Percentiles rank a stretch among this genome's conserved stretches.
phyloP scores from a whole-genome alignment of 2,113 vertebrate genomes.

The Todiramphus chloris region DNA sequence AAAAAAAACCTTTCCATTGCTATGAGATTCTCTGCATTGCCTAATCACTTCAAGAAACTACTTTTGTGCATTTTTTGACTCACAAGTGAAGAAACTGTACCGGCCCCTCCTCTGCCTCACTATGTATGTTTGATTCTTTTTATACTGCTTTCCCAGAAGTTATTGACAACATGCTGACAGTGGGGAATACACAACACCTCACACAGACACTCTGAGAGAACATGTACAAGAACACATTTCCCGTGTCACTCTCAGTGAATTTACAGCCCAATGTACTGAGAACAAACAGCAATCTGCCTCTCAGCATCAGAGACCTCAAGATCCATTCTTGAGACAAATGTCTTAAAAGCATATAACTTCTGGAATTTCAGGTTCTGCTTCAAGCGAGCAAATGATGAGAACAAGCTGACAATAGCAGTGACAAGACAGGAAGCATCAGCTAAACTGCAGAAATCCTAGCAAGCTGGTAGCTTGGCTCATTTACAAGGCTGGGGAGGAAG shows the following conservation, averaged over 20 bases:
- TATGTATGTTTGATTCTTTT: conserved; percentile 17
- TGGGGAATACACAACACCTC: background rate
- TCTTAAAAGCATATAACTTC: background rate
- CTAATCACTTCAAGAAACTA: background rate
- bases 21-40: background rate
- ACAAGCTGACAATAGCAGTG: background rate
- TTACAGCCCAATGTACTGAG: conserved; percentile 20
- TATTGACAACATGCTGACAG: conserved; percentile 6
- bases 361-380: conserved; percentile 3
- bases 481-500: background rate
- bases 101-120: background rate
- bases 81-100: background rate
- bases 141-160: background rate
- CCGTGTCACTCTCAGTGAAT: background rate
- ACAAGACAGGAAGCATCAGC: background rate
- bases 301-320: background rate
- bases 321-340: background rate
- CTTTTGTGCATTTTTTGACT: background rate
- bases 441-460: background rate
- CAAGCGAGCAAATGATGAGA: conserved; percentile 11
- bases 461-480: background rate
- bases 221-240: background rate
- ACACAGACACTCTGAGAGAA: background rate
- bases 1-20: background rate
- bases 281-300: conserved; percentile 19